Conservation (phyloP, 2,113 vertebrate genomes). For the Austrofundulus limnaeus region DNA sequence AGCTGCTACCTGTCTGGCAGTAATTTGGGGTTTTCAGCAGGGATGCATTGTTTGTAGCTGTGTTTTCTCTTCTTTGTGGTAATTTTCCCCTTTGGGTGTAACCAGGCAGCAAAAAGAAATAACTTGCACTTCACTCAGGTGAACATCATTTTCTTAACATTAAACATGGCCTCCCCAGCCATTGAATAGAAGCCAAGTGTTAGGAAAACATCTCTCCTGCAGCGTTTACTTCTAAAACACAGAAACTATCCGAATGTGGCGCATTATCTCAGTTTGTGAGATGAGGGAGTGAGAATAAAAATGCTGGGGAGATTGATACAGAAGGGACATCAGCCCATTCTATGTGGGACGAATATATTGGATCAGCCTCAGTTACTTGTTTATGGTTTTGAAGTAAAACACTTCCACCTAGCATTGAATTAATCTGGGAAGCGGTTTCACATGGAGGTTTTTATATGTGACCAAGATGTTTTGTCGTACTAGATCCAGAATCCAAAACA, state of each 20-base stretch:
- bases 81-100: slow-evolving; percentile 3
- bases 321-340: not conserved
- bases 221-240: not conserved
- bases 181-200: not conserved
- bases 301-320: not conserved
- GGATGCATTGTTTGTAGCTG: not conserved
- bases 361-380: not conserved
- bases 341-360: not conserved
- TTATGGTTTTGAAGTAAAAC: too few relatives aligned
- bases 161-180: not conserved
- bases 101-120: not conserved
- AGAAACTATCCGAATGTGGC: not conserved
- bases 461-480: too few relatives aligned
- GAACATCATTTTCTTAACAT: not conserved
- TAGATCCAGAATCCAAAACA: too few relatives aligned
- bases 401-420: too few relatives aligned
- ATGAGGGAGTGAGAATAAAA: not conserved
- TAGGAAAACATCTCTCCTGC: not conserved
- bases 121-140: not conserved
- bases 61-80: not conserved
- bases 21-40: not conserved
- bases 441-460: too few relatives aligned
- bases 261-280: slow-evolving; percentile 1
- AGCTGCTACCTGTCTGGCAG: not conserved
- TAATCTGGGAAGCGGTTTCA: too few relatives aligned